These are phyloP conservation scores for Acanthoscelides obtectus DNA, from an alignment of 2,888 invertebrate species.

Conservation along the genomic window DNA sequence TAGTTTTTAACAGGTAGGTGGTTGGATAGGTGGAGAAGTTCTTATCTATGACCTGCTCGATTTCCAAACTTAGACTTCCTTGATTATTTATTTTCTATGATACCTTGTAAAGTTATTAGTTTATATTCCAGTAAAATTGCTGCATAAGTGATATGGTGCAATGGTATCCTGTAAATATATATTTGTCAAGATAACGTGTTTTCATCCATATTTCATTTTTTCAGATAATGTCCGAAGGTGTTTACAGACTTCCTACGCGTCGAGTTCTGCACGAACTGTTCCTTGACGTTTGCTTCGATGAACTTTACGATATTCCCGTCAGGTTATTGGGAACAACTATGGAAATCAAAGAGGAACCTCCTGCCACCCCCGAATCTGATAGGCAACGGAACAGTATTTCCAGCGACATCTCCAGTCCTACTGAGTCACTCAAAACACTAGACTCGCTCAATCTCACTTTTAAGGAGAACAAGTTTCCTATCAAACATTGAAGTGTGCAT, in stretches of 20 bases:
- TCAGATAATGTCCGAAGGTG: constrained; percentile 65
- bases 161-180: no score
- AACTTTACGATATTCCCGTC: constrained; percentile 49
- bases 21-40: no score
- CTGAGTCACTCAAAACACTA: constrained; percentile 39
- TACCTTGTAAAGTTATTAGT: no score
- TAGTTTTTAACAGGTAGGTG: no score
- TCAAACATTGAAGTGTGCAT: constrained; percentile 22
- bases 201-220: not conserved
- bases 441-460: constrained; percentile 52
- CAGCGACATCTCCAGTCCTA: constrained; percentile 26
- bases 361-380: not conserved
- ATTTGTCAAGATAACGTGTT: no score
- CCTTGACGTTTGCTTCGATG: constrained; percentile 74
- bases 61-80: no score
- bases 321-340: not conserved
- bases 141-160: no score
- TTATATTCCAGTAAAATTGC: no score
- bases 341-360: not conserved
- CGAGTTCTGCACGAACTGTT: constrained; percentile 92
- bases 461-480: constrained; percentile 58
- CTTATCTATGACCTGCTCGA: no score
- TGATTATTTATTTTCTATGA: no score
- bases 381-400: constrained; percentile 20
- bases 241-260: constrained; percentile 77